phyloP scores from a whole-genome alignment of 2,888 invertebrate species.

The Coleophora flavipennella region DNA sequence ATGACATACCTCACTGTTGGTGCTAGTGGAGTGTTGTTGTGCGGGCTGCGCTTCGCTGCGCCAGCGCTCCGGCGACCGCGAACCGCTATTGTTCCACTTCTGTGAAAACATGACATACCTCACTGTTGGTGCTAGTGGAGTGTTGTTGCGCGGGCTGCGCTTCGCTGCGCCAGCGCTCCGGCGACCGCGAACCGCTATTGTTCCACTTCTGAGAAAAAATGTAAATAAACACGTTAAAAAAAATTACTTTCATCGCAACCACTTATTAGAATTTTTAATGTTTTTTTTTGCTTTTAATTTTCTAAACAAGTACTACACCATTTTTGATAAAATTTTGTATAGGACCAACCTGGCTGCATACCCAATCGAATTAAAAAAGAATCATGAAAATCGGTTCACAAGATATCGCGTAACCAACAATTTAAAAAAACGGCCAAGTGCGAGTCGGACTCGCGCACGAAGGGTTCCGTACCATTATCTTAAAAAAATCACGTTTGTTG shows the following conservation, averaged over 20 bases:
- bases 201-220: constrained; percentile 25
- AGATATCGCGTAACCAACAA: too few species aligned
- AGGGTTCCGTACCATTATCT: too few species aligned
- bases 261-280: too few species aligned
- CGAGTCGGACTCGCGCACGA: too few species aligned
- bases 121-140: constrained; percentile 34
- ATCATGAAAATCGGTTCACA: too few species aligned
- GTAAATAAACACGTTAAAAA: not conserved
- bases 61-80: constrained; percentile 47
- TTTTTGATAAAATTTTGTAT: too few species aligned
- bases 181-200: constrained; percentile 36
- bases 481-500: too few species aligned
- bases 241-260: not conserved
- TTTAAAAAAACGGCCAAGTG: too few species aligned
- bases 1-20: constrained; percentile 33
- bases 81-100: constrained; percentile 32
- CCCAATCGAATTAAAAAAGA: too few species aligned
- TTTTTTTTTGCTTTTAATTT: too few species aligned
- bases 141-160: constrained; percentile 25
- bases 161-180: constrained; percentile 47
- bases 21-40: constrained; percentile 25
- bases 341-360: too few species aligned
- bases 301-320: too few species aligned
- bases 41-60: constrained; percentile 40
- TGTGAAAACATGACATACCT: constrained; percentile 15